Base-by-base conservation (phyloP, 1,140 invertebrate genomes). In the Kradibia gibbosae region DNA sequence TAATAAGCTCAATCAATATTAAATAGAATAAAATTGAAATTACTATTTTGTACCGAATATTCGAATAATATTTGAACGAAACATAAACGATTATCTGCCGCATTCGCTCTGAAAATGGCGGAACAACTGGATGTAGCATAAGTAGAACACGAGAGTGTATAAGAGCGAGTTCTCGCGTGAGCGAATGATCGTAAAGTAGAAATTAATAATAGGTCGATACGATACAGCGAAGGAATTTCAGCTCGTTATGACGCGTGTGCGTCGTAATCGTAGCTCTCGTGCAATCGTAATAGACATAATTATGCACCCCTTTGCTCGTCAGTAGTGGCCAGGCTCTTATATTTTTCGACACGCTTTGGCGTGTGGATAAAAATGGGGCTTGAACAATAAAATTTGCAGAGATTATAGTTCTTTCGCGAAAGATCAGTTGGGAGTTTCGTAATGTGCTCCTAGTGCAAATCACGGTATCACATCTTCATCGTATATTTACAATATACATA, bases 161-260 rank as follows among this genome's bases (percentile, higher is more conserved):
- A 20, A 31, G 11, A 48, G 20, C 34, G 72, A 34, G 53, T n/a
- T n/a, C 10, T n/a, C 3, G 39, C 22, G 28, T 20, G n/a, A 50
- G 57, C 55, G 31, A 62, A 62, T 39, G 45, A 34, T 53, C 13
- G 75, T 20, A 55, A 67, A 71, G 36, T 25, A 65, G 50, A n/a
- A 70, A 78, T 70, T 78, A 78, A 78, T 78, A 71, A 78, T 71
- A 55, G 77, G 48, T 70, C 62, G 34, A 39, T 17, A 39, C 13
- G 36, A 53, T 48, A 11, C 0, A 3, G 42, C 34, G 31, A 48
- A 78, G 48, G 36, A 70, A 55, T 55, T 71, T 17, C 22, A 17
- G 31, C 65, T 78, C 76, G 76, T 70, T 78, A 78, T 55, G 25
- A 39, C 25, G 25, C 45, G 65, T 25, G 48, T 31, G 62, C 20